Base-by-base conservation (phyloP, 1,140 invertebrate species). In the Uloborus diversus region DNA sequence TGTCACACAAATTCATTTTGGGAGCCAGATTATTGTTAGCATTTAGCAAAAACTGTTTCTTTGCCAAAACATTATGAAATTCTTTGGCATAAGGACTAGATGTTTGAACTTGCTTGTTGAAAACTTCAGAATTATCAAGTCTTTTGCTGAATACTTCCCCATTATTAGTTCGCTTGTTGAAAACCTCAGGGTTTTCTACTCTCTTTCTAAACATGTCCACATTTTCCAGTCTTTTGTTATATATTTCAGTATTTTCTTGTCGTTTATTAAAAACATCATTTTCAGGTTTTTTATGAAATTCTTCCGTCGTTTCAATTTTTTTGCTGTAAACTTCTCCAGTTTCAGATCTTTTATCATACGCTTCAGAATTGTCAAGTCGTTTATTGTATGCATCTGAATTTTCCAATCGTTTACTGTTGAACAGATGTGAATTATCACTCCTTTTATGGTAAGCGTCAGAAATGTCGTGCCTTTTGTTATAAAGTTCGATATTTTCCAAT, bases 1-100 rank as follows among this genome's bases (percentile, higher is more conserved):
- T 64, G 17, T 71, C 78, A 35, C 78, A 80, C 42, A 80, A 14
- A 27, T 79, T 68, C 76, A 79, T 79, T 61, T 79, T 79, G 3
- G 49, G 47, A 30, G 11, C 2, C 13, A 49, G 42, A 56, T 28
- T 42, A 14, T 20, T 53, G 3, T 27, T 20, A 23, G 66, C 23
- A 47, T 37, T 59, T 17, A 13, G 37, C 32, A 78, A 42, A 28
- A 78, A 78, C 11, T 64, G 73, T 47, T 78, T 78, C 28, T 78
- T 78, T 1, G 28, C 27, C 2, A 64, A 7, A 37, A 17, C 27
- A 20, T 49, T 64, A 14, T n/a, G 37, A 4, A 75, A 23, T 3
- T n/a, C 49, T 20, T 53, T 53, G 20, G 5, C n/a, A n/a, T n/a
- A 53, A 17, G 20, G 5, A n/a, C 5, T 20, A n/a, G 42, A 28